Percentiles rank a stretch among this genome's conserved stretches.
These are phyloP conservation scores for Rhinoderma darwinii DNA, from an alignment of 2,113 vertebrate genomes.

Conservation along the genomic window DNA sequence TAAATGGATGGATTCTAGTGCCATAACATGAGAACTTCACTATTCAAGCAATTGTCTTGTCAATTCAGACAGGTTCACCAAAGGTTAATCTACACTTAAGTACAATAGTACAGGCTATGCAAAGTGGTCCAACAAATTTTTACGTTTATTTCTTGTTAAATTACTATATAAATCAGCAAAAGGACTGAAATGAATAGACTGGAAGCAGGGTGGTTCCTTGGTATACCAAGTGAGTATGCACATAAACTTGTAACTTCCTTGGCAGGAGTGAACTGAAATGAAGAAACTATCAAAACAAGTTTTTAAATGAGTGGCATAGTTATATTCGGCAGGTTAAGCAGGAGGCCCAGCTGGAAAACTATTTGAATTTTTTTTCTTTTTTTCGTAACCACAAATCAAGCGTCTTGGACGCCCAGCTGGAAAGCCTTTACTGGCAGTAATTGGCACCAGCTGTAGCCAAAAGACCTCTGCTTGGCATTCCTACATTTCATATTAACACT, in stretches of 20 bases:
- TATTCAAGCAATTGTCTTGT: not conserved
- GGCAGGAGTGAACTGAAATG: conserved; percentile 19
- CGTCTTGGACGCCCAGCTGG: conserved; percentile 79
- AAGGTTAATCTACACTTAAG: not conserved
- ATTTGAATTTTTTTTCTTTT: conserved; percentile 79
- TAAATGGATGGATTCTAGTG: not conserved
- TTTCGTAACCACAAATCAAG: conserved; percentile 81
- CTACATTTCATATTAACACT: conserved; percentile 81
- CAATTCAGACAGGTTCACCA: not conserved
- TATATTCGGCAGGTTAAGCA: conserved; percentile 72
- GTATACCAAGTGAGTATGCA: not conserved
- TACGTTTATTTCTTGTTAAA: not conserved
- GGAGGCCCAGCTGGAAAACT: conserved; percentile 77
- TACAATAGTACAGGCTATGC: too few relatives aligned
- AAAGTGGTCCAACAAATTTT: not conserved
- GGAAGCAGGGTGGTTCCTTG: not conserved
- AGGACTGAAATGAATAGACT: not conserved
- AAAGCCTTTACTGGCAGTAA: conserved; percentile 82
- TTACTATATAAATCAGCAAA: conserved; percentile 4
- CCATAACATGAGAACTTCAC: not conserved
- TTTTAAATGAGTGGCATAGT: conserved; percentile 63
- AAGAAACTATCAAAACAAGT: conserved; percentile 21
- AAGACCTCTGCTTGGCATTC: conserved; percentile 79
- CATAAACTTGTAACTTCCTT: conserved; percentile 22
- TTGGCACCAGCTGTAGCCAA: conserved; percentile 90